A percentile compares a stretch with the other conserved stretches of the same genome.
phyloP scores from a whole-genome alignment of 2,797 vertebrate species.

The Okamejei kenojei region DNA sequence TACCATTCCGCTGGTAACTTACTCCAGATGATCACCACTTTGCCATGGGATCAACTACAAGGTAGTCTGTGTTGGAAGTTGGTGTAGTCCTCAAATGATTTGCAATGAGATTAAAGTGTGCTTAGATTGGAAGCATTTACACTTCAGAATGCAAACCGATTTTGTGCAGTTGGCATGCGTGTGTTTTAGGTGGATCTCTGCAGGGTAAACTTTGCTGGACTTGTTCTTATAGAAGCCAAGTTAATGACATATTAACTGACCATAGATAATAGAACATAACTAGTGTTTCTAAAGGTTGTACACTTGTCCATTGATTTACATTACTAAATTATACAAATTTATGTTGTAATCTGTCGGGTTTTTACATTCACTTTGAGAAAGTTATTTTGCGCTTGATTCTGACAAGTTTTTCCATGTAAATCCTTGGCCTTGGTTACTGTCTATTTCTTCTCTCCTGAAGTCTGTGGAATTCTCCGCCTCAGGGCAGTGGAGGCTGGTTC shows the following conservation, averaged over 20 bases:
- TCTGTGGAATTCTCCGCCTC: too few species aligned
- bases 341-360: background rate
- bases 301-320: background rate
- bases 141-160: background rate
- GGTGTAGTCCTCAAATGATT: background rate
- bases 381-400: background rate
- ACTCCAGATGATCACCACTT: too few species aligned
- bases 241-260: conserved; percentile 1
- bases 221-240: background rate
- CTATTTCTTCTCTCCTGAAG: background rate
- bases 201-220: background rate
- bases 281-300: background rate
- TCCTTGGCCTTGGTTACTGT: background rate
- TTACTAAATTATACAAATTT: background rate
- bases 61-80: background rate
- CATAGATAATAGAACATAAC: background rate
- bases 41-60: background rate
- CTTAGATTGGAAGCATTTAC: background rate
- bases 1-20: too few species aligned
- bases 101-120: background rate
- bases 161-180: background rate
- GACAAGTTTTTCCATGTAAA: background rate
- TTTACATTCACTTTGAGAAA: background rate
- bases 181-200: background rate
- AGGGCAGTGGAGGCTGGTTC: too few species aligned